Conservation (phyloP, 2,888 invertebrate genomes). For the Kryphioiulus occultus region DNA sequence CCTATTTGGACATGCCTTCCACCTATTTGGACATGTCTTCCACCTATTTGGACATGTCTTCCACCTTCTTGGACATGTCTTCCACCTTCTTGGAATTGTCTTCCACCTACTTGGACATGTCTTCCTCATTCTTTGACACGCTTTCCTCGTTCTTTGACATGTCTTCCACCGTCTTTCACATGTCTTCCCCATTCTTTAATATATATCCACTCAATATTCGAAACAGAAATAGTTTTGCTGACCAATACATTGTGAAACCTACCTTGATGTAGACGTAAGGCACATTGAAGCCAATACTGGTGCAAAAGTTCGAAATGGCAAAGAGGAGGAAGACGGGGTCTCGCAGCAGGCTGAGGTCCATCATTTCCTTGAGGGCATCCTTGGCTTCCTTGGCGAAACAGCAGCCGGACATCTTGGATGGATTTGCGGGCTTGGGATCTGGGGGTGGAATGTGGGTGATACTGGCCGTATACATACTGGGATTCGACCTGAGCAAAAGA, state of each 20-base stretch:
- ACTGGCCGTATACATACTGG: constrained; percentile 60
- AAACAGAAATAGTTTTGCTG: too few relatives aligned
- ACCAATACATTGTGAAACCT: constrained; percentile 56
- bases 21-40: too few relatives aligned
- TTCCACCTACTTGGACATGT: too few relatives aligned
- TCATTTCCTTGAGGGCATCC: constrained; percentile 79
- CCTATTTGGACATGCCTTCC: too few relatives aligned
- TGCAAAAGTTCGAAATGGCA: constrained; percentile 90
- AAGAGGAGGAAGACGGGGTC: constrained; percentile 90
- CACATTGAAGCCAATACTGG: constrained; percentile 92
- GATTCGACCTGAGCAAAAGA: constrained; percentile 57
- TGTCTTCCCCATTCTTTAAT: too few relatives aligned
- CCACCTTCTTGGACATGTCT: too few relatives aligned
- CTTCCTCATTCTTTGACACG: too few relatives aligned
- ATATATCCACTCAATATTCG: too few relatives aligned
- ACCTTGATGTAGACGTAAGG: constrained; percentile 86
- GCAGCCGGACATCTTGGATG: constrained; percentile 42
- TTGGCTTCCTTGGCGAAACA: constrained; percentile 68
- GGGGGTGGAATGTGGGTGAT: constrained; percentile 59
- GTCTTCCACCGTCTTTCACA: too few relatives aligned
- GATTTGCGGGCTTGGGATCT: constrained; percentile 53
- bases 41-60: too few relatives aligned
- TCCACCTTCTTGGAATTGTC: too few relatives aligned
- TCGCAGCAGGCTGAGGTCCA: constrained; percentile 82
- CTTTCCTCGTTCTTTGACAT: too few relatives aligned